Percentiles rank a stretch among this genome's conserved stretches.
These are phyloP conservation scores for Pontoporia blainvillei DNA, from an alignment of 2,113 vertebrate genomes.

Conservation along the genomic window DNA sequence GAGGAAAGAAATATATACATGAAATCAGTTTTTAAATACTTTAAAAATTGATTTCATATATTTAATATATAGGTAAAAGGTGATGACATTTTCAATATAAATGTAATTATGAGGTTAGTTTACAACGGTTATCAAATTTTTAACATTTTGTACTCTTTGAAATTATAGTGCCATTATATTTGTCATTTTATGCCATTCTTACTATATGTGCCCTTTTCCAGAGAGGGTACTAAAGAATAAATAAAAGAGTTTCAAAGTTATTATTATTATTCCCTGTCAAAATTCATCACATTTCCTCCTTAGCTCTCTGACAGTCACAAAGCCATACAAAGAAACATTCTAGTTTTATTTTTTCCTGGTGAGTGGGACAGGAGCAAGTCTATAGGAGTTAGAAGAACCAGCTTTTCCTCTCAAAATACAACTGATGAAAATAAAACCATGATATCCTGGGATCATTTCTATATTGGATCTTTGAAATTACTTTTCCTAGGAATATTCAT, in stretches of 20 bases:
- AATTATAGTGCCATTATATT: slow-evolving; percentile 45
- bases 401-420: slow-evolving; percentile 49
- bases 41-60: slow-evolving; percentile 58
- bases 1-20: slow-evolving; percentile 17
- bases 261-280: slow-evolving; percentile 37
- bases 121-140: slow-evolving; percentile 60
- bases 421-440: slow-evolving; percentile 55
- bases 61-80: slow-evolving; percentile 52
- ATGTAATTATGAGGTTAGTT: slow-evolving; percentile 57
- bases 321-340: not conserved
- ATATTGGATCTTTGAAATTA: slow-evolving; percentile 68
- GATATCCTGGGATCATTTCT: slow-evolving; percentile 61
- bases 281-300: slow-evolving; percentile 10
- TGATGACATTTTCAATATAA: slow-evolving; percentile 68
- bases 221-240: slow-evolving; percentile 40
- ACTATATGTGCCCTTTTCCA: slow-evolving; percentile 24
- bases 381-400: slow-evolving; percentile 1
- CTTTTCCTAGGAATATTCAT: slow-evolving; percentile 63
- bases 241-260: not conserved
- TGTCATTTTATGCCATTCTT: slow-evolving; percentile 43
- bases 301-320: slow-evolving; percentile 42
- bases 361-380: not conserved
- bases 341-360: not conserved
- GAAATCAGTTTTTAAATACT: slow-evolving; percentile 43
- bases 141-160: slow-evolving; percentile 47